Base-by-base conservation (phyloP, 2,797 vertebrate species). In the Catamblyrhynchus diadema region DNA sequence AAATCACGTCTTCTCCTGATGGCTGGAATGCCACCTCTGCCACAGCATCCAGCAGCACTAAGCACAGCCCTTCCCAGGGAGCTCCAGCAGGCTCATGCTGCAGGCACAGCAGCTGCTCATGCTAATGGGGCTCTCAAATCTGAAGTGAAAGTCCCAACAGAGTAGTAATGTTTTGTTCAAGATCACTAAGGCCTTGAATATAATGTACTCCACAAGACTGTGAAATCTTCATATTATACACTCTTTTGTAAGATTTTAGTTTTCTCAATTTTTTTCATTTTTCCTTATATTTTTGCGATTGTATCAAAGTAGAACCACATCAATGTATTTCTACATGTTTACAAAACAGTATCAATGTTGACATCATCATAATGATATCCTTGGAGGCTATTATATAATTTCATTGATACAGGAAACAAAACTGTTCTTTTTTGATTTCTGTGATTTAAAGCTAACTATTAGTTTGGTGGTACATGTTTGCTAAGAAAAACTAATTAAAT, bases 251-350 rank as follows among this genome's bases (percentile, higher is more conserved):
- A 44, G 19, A 86, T 62, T 73, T 23, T 48, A 22, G 0, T 83
- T 65, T 91, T 50, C 21, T 35, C 24, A 50, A 12, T 0, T 24
- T 70, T 53, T 53, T 62, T 47, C 7, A 3, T 16, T 6, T 23
- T n/a, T 23, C 4, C 4, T 7, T 13, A 1, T 24, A 19, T 41
- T 28, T 54, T 28, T 28, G 3, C 20, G 6, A 28, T 37, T 0
- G 0, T 45, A 41, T 41, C 33, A 30, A 65, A 72, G 20, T 56
- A 6, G 9, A 71, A 64, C 6, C 9, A 41, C 14, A 47, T 33
- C 21, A 30, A 4, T 54, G 30, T 41, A 41, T 54, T 70, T 61
- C 21, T 62, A 41, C 18, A 8, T 19, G 25, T 41, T 86, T 78
- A 32, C 25, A 35, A 54, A 78, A 41, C 12, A 22, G 2, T 35